phyloP scores from a whole-genome alignment of 2,113 vertebrate species.

The Poicephalus gulielmi region DNA sequence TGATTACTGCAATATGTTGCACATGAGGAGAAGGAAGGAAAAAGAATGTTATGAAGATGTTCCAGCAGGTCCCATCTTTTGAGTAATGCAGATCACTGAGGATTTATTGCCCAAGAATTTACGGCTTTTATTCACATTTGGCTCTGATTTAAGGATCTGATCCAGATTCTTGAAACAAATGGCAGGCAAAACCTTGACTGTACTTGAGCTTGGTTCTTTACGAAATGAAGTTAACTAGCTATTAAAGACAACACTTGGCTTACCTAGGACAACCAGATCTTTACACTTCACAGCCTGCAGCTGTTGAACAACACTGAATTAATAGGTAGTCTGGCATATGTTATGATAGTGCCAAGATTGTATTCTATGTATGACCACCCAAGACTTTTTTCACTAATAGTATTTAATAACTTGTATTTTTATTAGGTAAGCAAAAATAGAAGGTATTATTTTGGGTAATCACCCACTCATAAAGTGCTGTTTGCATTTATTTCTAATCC shows the following conservation, averaged over 20 bases:
- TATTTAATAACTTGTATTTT: not conserved
- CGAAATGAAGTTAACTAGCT: not conserved
- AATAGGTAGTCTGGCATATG: not conserved
- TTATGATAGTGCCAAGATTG: not conserved
- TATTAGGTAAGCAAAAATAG: not conserved
- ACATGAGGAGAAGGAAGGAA: slow-evolving; percentile 37
- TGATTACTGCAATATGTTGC: slow-evolving; percentile 60
- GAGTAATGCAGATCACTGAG: slow-evolving; percentile 21
- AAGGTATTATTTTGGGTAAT: not conserved
- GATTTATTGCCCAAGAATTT: slow-evolving; percentile 43
- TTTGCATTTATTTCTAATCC: not conserved
- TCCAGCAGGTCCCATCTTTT: slow-evolving; percentile 14
- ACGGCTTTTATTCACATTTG: slow-evolving; percentile 30
- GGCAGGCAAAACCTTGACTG: slow-evolving; percentile 11
- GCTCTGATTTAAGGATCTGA: slow-evolving; percentile 31
- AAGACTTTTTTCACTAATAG: not conserved
- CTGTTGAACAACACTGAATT: not conserved
- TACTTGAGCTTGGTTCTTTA: not conserved
- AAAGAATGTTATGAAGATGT: slow-evolving; percentile 42
- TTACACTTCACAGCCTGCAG: not conserved
- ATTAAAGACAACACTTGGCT: not conserved
- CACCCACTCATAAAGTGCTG: not conserved
- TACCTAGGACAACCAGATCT: not conserved
- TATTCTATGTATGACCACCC: not conserved
- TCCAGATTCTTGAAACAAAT: slow-evolving; percentile 4